A percentile compares a stretch with the other conserved stretches of the same genome.
These are phyloP conservation scores for Osmerus eperlanus DNA, from an alignment of 2,113 vertebrate species.

Conservation along the genomic window DNA sequence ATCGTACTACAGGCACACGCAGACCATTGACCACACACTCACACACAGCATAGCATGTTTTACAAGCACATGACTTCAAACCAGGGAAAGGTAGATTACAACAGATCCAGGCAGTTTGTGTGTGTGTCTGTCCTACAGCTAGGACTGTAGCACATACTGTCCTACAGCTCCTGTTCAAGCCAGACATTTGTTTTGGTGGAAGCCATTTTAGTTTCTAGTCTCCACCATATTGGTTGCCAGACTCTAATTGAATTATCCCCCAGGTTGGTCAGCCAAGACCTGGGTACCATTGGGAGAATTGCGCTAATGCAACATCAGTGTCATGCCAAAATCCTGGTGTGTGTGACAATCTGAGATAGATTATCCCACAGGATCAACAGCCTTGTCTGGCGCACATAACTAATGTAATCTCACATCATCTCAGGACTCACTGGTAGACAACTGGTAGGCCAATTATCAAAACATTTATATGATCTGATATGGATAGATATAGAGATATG, in stretches of 20 bases:
- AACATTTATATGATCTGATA: too few species aligned
- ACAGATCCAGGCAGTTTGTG: too few species aligned
- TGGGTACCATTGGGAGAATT: background rate
- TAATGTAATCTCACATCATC: background rate
- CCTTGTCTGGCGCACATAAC: background rate
- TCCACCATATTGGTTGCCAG: slow-evolving; percentile 29
- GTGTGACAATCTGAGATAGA: background rate
- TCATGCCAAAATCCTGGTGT: slow-evolving; percentile 22
- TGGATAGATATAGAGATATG: too few species aligned
- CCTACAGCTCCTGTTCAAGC: slow-evolving; percentile 3
- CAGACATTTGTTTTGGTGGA: slow-evolving; percentile 29
- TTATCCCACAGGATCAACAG: background rate
- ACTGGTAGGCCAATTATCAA: too few species aligned
- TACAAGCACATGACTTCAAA: too few species aligned
- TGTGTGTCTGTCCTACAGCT: too few species aligned
- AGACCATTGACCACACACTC: background rate
- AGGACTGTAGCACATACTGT: background rate
- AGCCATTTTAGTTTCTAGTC: slow-evolving; percentile 31
- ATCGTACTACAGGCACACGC: background rate
- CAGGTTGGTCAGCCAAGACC: slow-evolving; percentile 45
- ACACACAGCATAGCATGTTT: too few species aligned
- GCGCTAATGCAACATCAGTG: slow-evolving; percentile 17
- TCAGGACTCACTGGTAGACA: background rate
- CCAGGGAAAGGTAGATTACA: too few species aligned
- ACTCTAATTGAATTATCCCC: slow-evolving; percentile 46